Evolutionary conservation across 2,888 invertebrate species (phyloP).

Genomic region (Drosophila subquinaria): DNA sequence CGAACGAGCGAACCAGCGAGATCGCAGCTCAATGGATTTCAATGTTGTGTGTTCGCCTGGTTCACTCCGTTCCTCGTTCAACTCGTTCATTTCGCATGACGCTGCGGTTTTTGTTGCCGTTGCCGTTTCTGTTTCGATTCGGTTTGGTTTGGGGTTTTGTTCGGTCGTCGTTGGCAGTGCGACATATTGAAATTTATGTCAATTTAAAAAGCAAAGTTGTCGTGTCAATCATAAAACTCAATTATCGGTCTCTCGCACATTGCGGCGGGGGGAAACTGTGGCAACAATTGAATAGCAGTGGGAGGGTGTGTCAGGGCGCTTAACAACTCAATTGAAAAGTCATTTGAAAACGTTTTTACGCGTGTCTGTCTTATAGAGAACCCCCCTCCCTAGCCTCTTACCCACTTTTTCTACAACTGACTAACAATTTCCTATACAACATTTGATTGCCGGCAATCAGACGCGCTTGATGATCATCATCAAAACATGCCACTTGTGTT

Average conservation of each 20-base stretch:
- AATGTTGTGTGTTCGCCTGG: slow-evolving; percentile 33
- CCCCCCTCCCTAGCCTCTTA: neutral
- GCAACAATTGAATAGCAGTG: slow-evolving; percentile 13
- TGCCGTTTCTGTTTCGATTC: slow-evolving; percentile 9
- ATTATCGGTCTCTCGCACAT: slow-evolving; percentile 64
- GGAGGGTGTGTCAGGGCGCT: slow-evolving; percentile 34
- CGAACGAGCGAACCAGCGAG: slow-evolving; percentile 19
- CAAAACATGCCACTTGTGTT: slow-evolving; percentile 79
- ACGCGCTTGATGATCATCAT: slow-evolving; percentile 73
- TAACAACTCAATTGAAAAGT: slow-evolving; percentile 77
- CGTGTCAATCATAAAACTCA: slow-evolving; percentile 82
- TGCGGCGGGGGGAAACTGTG: slow-evolving; percentile 5
- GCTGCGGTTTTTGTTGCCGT: slow-evolving; percentile 24
- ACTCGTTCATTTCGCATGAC: slow-evolving; percentile 44
- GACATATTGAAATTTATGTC: slow-evolving; percentile 84
- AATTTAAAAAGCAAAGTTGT: slow-evolving; percentile 82
- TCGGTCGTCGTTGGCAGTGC: slow-evolving; percentile 56
- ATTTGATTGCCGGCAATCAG: slow-evolving; percentile 80
- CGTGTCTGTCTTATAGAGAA: slow-evolving; percentile 60
- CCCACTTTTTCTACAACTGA: neutral
- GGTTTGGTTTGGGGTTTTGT: slow-evolving; percentile 43
- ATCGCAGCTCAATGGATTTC: slow-evolving; percentile 53
- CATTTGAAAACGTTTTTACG: slow-evolving; percentile 75
- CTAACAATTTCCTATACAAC: slow-evolving; percentile 47
- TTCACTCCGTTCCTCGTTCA: slow-evolving; percentile 44